Evolutionary conservation across 1,140 invertebrate species (phyloP).

Genomic region (Thaumatotibia leucotreta): DNA sequence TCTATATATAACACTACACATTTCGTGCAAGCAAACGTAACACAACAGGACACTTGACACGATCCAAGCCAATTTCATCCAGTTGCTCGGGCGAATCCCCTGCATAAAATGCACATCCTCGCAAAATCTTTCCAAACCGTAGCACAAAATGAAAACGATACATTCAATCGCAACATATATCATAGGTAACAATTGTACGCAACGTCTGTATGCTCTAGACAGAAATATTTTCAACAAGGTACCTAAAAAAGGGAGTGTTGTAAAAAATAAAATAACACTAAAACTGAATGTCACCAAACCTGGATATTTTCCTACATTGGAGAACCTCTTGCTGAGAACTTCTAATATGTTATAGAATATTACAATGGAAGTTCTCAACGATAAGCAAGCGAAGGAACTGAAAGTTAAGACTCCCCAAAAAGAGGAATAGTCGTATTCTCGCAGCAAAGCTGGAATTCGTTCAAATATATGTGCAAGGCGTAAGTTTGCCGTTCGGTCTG

Average conservation of each 20-base stretch:
- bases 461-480: constrained; percentile 43
- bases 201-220: constrained; percentile 25
- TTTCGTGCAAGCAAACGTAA: constrained; percentile 38
- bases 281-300: constrained; percentile 34
- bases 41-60: constrained; percentile 28
- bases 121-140: constrained; percentile 49
- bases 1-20: constrained; percentile 14
- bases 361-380: constrained; percentile 33
- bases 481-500: constrained; percentile 27
- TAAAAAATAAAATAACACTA: constrained; percentile 35
- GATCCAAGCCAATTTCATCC: constrained; percentile 45
- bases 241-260: constrained; percentile 46
- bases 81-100: constrained; percentile 47
- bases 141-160: constrained; percentile 48
- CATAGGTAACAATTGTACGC: constrained; percentile 29
- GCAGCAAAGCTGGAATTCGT: constrained; percentile 47
- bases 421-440: constrained; percentile 33
- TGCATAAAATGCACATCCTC: constrained; percentile 68
- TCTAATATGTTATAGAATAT: constrained; percentile 42
- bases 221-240: constrained; percentile 27
- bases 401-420: constrained; percentile 43
- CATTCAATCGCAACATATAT: constrained; percentile 41
- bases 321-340: constrained; percentile 23
- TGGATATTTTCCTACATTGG: constrained; percentile 40
- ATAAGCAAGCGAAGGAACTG: constrained; percentile 32